A percentile compares a stretch with the other conserved stretches of the same genome.
These are phyloP conservation scores for Trematomus bernacchii DNA, from an alignment of 2,797 vertebrate species.

Conservation along the genomic window DNA sequence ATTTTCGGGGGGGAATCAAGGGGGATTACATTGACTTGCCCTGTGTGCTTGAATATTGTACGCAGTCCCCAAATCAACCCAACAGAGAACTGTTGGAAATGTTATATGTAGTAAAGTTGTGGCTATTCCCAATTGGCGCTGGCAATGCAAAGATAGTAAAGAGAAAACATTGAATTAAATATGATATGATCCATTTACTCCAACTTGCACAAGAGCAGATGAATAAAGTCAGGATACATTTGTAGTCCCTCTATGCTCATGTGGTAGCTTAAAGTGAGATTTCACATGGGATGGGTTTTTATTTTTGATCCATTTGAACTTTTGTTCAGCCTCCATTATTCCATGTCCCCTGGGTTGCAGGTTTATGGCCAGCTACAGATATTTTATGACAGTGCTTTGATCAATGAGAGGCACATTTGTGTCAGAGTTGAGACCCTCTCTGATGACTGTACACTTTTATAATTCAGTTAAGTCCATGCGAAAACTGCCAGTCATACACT, in stretches of 20 bases:
- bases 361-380: background rate
- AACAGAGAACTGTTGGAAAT: background rate
- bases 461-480: background rate
- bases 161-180: background rate
- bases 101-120: background rate
- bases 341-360: conserved; percentile 8
- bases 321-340: conserved; percentile 13
- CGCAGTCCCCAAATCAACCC: background rate
- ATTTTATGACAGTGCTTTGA: conserved; percentile 23
- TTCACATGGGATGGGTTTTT: conserved; percentile 20
- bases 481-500: conserved; percentile 2
- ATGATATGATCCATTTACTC: background rate
- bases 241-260: background rate
- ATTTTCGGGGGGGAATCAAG: background rate
- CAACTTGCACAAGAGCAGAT: background rate
- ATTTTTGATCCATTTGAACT: conserved; percentile 14
- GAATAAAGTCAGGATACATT: background rate
- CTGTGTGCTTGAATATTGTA: background rate
- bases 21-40: background rate
- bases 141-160: background rate
- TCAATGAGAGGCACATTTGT: conserved; percentile 12
- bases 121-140: background rate
- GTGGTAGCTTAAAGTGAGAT: background rate
- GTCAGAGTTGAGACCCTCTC: conserved; percentile 15
- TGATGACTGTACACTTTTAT: background rate